Base-by-base conservation (phyloP, 2,888 invertebrate genomes). In the Micoletzkya japonica region DNA sequence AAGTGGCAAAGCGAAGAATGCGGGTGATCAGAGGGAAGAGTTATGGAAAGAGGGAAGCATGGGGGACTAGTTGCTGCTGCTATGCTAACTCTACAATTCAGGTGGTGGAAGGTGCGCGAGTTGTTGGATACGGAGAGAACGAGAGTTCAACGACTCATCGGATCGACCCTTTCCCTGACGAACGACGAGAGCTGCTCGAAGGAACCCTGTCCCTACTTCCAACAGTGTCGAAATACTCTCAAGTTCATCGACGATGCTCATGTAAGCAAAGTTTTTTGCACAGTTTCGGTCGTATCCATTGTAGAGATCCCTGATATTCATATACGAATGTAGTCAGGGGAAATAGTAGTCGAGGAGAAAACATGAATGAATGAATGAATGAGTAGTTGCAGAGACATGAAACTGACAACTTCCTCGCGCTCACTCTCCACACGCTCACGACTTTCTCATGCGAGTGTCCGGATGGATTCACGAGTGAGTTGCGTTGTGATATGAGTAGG, bases 391-490 rank as follows among this genome's bases (percentile, higher is more conserved):
- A 81, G 77, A 70, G 70, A 37, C 78, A 80, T 63, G 78, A 80
- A 57, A 83, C 84, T 6, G 84, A 84, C 72, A 82, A 80, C 70
- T 82, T 84, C 70, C 64, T 84, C 32, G 74, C 82, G 54, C 73
- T 76, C n/a, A 76, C 82, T 7, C 70, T 84, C 44, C 74, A 76
- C 59, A 82, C 82, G 7, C 71, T 82, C 49, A 75, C 80, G 71
- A 79, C 83, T 17, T 83, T 83, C 71, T 71, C 73, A 14, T 84
- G 84, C 72, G 83, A 84, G 72, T 84, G 84, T 69, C 84, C 84
- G n/a, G 66, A 72, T 39, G 84, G 84, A 64, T 84, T 84, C 66
- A 80, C 81, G 54, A 84, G 83, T 84, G 32, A 75, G 79, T 76
- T 14, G 10, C 20, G 1, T 0, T n/a, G n/a, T n/a, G n/a, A n/a